phyloP scores from a whole-genome alignment of 2,888 invertebrate genomes.

The Auanema freiburgensis region DNA sequence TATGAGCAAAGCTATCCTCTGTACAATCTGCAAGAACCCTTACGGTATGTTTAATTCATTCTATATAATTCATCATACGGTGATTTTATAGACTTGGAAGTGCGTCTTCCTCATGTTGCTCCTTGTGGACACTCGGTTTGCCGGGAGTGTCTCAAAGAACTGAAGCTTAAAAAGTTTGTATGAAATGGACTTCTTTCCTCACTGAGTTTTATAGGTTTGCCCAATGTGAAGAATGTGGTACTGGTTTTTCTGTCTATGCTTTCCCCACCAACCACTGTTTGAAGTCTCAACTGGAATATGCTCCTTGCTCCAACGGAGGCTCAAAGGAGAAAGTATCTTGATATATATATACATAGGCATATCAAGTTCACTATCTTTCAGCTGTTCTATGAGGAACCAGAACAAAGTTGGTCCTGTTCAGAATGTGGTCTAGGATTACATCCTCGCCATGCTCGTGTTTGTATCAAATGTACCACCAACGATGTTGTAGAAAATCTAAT shows the following conservation, averaged over 20 bases:
- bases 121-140: conserved; percentile 7
- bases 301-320: background rate
- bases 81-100: conserved; percentile 4
- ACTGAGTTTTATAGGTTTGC: background rate
- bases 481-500: background rate
- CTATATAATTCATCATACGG: background rate
- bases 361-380: background rate
- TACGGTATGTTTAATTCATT: conserved; percentile 2
- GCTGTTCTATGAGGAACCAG: no score
- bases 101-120: conserved; percentile 3
- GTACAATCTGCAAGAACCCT: background rate
- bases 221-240: background rate
- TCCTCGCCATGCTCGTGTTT: conserved; percentile 2
- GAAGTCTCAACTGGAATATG: background rate
- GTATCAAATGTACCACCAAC: background rate
- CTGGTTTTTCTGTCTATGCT: background rate
- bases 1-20: background rate
- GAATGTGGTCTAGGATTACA: background rate
- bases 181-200: background rate
- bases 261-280: background rate
- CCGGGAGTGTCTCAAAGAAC: background rate
- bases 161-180: background rate
- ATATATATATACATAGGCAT: background rate
- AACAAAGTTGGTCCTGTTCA: background rate
- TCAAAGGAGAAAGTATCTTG: background rate